Conservation (phyloP, 2,888 invertebrate species). For the Platycnemis pennipes region DNA sequence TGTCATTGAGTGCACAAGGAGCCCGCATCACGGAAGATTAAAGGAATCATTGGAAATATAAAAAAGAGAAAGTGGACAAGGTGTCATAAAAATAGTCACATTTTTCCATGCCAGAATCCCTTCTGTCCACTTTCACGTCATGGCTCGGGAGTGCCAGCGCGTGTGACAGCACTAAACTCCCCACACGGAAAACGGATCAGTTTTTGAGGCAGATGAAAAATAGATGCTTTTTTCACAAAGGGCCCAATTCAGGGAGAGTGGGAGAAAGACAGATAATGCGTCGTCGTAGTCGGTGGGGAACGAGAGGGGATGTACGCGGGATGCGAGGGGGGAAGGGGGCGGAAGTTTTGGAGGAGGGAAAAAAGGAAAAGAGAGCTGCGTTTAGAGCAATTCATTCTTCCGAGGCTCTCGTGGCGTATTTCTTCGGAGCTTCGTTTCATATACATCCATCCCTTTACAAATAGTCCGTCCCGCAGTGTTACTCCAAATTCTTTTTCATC, state of each 20-base stretch:
- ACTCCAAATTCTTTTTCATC: neutral
- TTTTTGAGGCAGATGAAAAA: constrained; percentile 6
- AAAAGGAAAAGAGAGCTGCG: neutral
- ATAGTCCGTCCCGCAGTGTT: constrained; percentile 1
- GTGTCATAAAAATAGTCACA: neutral
- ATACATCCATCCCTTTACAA: constrained; percentile 19
- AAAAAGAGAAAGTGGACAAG: neutral
- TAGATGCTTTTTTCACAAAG: constrained; percentile 32
- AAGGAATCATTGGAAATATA: neutral
- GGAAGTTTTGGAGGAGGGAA: neutral
- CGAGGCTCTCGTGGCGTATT: neutral
- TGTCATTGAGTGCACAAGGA: neutral
- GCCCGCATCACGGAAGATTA: neutral
- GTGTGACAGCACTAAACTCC: neutral
- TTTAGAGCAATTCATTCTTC: constrained; percentile 13
- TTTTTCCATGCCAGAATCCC: neutral
- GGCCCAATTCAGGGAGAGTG: neutral
- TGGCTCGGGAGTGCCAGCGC: neutral
- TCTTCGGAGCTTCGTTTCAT: neutral
- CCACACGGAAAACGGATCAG: neutral
- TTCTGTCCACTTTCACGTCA: neutral
- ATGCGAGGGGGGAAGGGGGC: neutral
- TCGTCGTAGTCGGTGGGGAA: neutral
- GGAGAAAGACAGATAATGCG: neutral
- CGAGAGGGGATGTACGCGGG: neutral